phyloP scores from a whole-genome alignment of 2,113 vertebrate genomes.

The Erpornis zantholeuca region DNA sequence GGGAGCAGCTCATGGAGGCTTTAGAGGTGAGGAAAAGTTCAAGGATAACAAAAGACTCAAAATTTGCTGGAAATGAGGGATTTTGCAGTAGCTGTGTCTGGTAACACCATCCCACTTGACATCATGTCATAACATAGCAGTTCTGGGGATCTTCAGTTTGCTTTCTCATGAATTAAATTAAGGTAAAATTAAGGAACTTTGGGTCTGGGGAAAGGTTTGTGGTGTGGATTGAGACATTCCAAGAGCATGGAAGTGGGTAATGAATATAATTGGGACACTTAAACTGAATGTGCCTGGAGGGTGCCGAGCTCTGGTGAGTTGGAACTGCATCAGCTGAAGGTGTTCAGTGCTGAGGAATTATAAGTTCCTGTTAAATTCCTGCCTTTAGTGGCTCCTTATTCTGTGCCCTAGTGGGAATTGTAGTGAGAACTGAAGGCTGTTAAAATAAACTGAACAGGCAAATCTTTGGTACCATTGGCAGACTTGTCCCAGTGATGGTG shows the following conservation, averaged over 20 bases:
- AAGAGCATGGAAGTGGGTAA: neutral
- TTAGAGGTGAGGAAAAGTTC: slow-evolving; percentile 77
- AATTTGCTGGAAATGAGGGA: neutral
- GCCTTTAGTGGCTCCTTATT: neutral
- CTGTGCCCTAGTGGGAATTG: neutral
- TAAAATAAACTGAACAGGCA: neutral
- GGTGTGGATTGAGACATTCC: neutral
- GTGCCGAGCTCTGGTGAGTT: neutral
- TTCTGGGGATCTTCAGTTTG: neutral
- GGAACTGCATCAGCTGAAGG: neutral
- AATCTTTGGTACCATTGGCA: neutral
- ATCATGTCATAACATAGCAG: neutral
- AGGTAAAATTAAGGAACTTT: neutral
- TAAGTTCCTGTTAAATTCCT: neutral
- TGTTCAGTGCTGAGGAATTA: neutral
- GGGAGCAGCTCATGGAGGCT: slow-evolving; percentile 88
- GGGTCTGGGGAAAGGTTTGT: neutral
- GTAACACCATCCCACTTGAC: neutral
- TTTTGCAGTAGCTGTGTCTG: neutral
- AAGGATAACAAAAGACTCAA: neutral
- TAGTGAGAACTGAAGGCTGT: neutral
- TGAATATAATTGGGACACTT: neutral
- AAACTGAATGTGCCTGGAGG: neutral
- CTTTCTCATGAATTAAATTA: neutral
- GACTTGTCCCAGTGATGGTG: neutral